Percentiles rank a stretch among this genome's conserved stretches.
These are phyloP conservation scores for Stenoptilia bipunctidactyla DNA, from an alignment of 2,888 invertebrate species.

Conservation along the genomic window DNA sequence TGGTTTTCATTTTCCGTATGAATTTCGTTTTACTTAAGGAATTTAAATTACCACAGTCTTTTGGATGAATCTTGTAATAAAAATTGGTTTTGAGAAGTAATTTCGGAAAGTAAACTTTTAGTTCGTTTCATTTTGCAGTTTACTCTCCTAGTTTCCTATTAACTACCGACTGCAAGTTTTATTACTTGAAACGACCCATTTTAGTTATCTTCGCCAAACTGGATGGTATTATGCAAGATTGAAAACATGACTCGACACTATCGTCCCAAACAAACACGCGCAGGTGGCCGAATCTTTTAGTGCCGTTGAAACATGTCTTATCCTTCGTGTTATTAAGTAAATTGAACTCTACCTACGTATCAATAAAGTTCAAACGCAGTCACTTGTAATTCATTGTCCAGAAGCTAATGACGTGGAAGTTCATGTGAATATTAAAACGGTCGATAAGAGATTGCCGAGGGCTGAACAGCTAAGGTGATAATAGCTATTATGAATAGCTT, in stretches of 20 bases:
- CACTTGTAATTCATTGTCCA: not conserved
- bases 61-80: too few species aligned
- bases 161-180: too few species aligned
- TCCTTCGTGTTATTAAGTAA: not conserved
- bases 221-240: constrained; percentile 20
- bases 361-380: not conserved
- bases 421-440: constrained; percentile 17
- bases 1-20: too few species aligned
- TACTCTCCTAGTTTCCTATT: too few species aligned
- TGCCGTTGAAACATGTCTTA: not conserved
- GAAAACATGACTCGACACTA: constrained; percentile 30
- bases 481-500: not conserved
- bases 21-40: too few species aligned
- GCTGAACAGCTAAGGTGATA: not conserved
- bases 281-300: constrained; percentile 18
- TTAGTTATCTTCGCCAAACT: not conserved
- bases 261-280: constrained; percentile 27
- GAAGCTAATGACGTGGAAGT: constrained; percentile 22
- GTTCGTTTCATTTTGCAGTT: too few species aligned
- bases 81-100: too few species aligned
- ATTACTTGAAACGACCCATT: not conserved
- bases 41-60: too few species aligned
- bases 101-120: too few species aligned
- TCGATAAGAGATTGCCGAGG: constrained; percentile 3
- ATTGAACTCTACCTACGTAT: not conserved